Conservation (phyloP, 2,888 invertebrate genomes). For the Ceraclea dissimilis region DNA sequence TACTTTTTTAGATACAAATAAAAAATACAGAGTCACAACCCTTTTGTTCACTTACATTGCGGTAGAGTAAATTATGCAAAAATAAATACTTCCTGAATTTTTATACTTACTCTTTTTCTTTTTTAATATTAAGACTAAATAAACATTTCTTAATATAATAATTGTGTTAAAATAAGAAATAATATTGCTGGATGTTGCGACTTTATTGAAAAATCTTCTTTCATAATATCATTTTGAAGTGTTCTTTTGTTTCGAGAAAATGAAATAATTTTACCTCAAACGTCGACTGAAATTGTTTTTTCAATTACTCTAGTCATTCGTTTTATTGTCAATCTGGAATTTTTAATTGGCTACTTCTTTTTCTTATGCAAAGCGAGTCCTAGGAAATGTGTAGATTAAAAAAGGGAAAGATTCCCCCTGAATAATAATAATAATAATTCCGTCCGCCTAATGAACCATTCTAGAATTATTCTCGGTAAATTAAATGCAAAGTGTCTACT, state of each 20-base stretch:
- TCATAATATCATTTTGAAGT: no score
- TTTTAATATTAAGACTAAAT: no score
- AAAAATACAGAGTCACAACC: no score
- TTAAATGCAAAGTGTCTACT: conserved; percentile 9
- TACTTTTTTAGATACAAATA: no score
- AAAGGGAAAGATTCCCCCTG: background rate
- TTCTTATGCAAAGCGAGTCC: background rate
- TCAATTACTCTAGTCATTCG: background rate
- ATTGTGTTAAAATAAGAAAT: no score
- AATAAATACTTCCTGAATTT: no score
- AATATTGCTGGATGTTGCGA: no score
- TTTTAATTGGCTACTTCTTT: conserved; percentile 1
- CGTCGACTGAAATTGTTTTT: background rate
- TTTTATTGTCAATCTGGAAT: conserved; percentile 4
- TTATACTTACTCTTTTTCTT: no score
- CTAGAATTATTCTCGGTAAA: conserved; percentile 6
- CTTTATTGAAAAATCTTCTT: no score
- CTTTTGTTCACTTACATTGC: no score
- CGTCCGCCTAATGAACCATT: conserved; percentile 3
- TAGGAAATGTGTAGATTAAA: background rate
- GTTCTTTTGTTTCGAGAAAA: background rate
- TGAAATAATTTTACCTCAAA: background rate
- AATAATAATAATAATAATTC: background rate
- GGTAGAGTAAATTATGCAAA: no score
- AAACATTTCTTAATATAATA: no score